Evolutionary conservation across 1,140 invertebrate species (phyloP).

Genomic region (Drosophila obscura): DNA sequence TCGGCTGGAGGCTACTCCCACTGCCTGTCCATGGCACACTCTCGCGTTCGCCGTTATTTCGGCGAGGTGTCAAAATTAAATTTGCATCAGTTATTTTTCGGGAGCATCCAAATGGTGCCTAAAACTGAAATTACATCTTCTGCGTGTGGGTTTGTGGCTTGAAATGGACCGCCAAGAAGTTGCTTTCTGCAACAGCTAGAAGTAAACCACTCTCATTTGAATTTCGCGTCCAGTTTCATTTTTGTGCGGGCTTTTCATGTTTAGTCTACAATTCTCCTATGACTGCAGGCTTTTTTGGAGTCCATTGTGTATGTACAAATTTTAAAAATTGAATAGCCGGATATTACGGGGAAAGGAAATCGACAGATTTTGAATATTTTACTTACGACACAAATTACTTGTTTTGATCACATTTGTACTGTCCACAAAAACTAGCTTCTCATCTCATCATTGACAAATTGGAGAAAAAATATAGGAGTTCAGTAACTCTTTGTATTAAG

Average conservation of each 20-base stretch:
- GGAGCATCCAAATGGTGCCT: slow-evolving; percentile 79
- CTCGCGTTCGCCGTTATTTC: slow-evolving; percentile 47
- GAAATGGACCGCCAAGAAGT: slow-evolving; percentile 43
- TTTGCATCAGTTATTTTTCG: slow-evolving; percentile 76
- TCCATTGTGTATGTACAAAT: not conserved
- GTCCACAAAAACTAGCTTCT: too few species aligned
- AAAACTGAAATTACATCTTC: slow-evolving; percentile 55
- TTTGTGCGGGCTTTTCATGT: slow-evolving; percentile 39
- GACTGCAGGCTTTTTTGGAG: slow-evolving; percentile 15
- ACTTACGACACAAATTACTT: too few species aligned
- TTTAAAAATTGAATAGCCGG: not conserved
- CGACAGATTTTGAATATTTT: too few species aligned
- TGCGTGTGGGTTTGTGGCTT: slow-evolving; percentile 30
- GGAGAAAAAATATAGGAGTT: too few species aligned
- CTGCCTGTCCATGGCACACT: slow-evolving; percentile 5
- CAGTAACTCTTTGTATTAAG: too few species aligned
- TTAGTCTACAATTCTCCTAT: slow-evolving; percentile 37
- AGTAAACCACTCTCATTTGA: slow-evolving; percentile 64
- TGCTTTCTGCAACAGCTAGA: slow-evolving; percentile 24
- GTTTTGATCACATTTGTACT: too few species aligned
- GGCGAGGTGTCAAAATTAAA: slow-evolving; percentile 79
- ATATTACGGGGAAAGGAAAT: too few species aligned
- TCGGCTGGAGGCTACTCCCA: slow-evolving; percentile 67
- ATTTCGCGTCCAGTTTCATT: slow-evolving; percentile 62
- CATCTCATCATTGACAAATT: slow-evolving; percentile 2